Conservation (phyloP, 2,888 invertebrate species). For the Lepidocyrtinus sp. region DNA sequence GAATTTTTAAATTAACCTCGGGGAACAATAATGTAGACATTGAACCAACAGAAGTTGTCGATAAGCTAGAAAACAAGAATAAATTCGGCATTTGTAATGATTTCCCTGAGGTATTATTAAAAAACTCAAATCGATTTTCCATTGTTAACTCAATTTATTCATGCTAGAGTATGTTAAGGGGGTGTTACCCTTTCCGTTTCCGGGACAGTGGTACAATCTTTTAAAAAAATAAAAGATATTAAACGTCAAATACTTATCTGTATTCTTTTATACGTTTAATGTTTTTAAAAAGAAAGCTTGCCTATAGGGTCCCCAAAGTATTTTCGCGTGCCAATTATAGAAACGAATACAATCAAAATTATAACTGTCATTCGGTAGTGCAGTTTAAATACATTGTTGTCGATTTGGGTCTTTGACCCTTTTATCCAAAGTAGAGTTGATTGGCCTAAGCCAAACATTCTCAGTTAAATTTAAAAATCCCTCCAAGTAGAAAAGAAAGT, state of each 20-base stretch:
- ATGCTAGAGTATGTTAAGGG: not conserved
- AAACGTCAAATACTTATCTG: no score
- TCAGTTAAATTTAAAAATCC: no score
- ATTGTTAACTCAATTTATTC: not conserved
- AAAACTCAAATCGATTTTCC: no score
- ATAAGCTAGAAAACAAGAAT: not conserved
- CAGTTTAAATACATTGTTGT: not conserved
- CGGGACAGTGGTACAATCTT: slow-evolving; percentile 26
- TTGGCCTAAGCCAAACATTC: no score
- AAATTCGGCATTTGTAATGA: no score
- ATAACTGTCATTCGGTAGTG: not conserved
- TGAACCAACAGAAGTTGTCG: slow-evolving; percentile 9
- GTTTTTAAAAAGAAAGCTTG: no score
- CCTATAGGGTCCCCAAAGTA: not conserved
- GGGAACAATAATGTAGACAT: not conserved
- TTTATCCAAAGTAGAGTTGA: no score
- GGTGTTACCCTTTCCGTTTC: slow-evolving; percentile 74
- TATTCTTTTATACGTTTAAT: no score
- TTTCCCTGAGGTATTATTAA: no score
- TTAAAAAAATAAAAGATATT: no score
- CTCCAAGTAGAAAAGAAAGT: no score
- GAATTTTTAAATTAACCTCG: not conserved
- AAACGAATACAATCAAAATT: not conserved
- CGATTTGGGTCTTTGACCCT: not conserved
- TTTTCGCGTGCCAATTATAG: not conserved